These are phyloP conservation scores for Nasonia vitripennis DNA, from an alignment of 1,140 invertebrate species.

Conservation along the genomic window DNA sequence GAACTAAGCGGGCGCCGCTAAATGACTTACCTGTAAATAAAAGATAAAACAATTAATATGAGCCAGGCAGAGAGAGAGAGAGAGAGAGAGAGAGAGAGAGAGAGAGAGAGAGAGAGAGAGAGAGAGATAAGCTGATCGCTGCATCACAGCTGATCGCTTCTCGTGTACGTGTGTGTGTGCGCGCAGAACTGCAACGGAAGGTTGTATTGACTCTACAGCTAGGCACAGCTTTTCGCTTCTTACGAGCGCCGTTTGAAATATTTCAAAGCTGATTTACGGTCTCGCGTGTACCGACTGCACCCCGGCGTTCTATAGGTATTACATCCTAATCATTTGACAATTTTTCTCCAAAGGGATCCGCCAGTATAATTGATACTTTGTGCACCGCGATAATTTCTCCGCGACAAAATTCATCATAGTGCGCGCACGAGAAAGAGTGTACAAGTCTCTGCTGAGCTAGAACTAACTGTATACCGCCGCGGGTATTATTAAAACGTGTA, in stretches of 20 bases:
- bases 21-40: conserved; percentile 61
- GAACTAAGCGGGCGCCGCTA: conserved; percentile 31
- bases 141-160: neutral
- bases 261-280: conserved; percentile 9
- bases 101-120: no score
- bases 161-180: neutral
- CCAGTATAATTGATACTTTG: no score
- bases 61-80: neutral
- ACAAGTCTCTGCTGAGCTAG: no score
- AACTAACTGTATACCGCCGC: neutral
- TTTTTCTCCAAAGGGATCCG: neutral
- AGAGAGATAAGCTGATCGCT: neutral
- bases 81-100: no score
- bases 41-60: conserved; percentile 63
- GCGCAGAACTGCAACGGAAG: neutral
- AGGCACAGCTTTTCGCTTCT: no score
- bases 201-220: no score
- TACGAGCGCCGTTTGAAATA: neutral
- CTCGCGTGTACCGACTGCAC: neutral
- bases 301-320: neutral
- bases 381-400: neutral
- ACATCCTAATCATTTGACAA: neutral
- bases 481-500: conserved; percentile 44
- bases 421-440: neutral
- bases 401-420: neutral